Percentiles rank a stretch among this genome's conserved stretches.
phyloP scores from a whole-genome alignment of 2,797 vertebrate species.

The Euthynnus affinis region DNA sequence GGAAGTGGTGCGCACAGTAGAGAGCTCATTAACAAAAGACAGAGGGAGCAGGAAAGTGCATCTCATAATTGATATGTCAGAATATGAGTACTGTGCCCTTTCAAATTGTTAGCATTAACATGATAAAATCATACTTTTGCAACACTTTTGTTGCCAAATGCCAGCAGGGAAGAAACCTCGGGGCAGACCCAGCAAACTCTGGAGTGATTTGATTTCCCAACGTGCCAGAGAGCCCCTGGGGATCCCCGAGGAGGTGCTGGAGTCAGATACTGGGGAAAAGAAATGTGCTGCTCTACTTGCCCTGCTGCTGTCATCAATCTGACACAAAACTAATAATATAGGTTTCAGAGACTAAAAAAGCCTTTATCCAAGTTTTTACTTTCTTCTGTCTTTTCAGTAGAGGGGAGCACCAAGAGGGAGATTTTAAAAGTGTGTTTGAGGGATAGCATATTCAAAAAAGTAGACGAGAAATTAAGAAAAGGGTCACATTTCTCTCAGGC shows the following conservation, averaged over 20 bases:
- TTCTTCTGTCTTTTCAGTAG: not conserved
- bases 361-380: not conserved
- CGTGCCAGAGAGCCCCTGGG: slow-evolving; percentile 32
- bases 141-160: no score
- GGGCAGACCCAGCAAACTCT: slow-evolving; percentile 45
- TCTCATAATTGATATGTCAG: not conserved
- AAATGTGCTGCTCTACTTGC: slow-evolving; percentile 11
- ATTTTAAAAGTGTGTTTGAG: not conserved
- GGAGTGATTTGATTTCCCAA: slow-evolving; percentile 43
- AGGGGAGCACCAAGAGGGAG: not conserved
- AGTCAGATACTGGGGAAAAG: slow-evolving; percentile 32
- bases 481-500: not conserved
- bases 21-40: not conserved
- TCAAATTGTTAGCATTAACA: not conserved
- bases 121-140: not conserved
- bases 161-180: slow-evolving; percentile 47
- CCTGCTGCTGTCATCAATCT: slow-evolving; percentile 31
- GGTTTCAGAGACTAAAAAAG: slow-evolving; percentile 25
- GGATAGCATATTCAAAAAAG: not conserved
- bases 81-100: not conserved
- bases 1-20: not conserved
- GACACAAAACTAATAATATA: not conserved
- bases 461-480: not conserved
- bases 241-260: slow-evolving; percentile 34
- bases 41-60: not conserved